Conservation (phyloP, 2,888 invertebrate species). For the Thalpophila matura region DNA sequence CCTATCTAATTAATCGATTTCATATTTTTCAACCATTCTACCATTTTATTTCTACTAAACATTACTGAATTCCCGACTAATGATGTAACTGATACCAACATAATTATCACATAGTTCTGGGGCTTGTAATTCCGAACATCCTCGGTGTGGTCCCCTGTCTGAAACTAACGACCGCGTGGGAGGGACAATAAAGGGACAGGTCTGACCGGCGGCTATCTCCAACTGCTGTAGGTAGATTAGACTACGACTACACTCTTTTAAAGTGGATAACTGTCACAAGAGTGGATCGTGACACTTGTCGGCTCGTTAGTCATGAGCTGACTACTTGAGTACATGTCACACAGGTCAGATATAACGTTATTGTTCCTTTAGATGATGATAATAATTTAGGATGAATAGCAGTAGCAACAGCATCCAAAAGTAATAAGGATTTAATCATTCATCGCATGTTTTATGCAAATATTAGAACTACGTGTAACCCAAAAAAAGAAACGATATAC, state of each 20-base stretch:
- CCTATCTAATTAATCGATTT: no score
- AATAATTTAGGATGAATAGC: not conserved
- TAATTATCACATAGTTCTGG: not conserved
- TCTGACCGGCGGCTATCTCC: constrained; percentile 50
- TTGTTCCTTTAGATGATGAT: not conserved
- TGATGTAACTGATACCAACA: constrained; percentile 7
- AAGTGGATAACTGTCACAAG: constrained; percentile 55
- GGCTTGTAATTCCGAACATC: constrained; percentile 2
- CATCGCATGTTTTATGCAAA: constrained; percentile 21
- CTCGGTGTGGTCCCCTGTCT: constrained; percentile 19
- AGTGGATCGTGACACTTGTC: constrained; percentile 36
- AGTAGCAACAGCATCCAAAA: not conserved
- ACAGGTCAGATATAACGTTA: not conserved
- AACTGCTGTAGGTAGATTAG: constrained; percentile 56
- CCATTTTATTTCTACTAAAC: no score
- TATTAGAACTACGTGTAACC: constrained; percentile 2
- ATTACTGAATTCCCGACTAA: not conserved
- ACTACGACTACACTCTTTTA: constrained; percentile 47
- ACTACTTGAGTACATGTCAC: not conserved
- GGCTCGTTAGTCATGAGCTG: constrained; percentile 18
- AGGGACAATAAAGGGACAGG: constrained; percentile 48
- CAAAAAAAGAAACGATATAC: constrained; percentile 2
- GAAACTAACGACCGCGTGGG: constrained; percentile 46
- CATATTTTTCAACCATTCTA: no score
- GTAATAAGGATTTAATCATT: constrained; percentile 5